Evolutionary conservation across 2,113 vertebrate species (phyloP), one percentile per base, ranked within the genome.

Genomic region (Rhinopomastus cyanomelas): DNA sequence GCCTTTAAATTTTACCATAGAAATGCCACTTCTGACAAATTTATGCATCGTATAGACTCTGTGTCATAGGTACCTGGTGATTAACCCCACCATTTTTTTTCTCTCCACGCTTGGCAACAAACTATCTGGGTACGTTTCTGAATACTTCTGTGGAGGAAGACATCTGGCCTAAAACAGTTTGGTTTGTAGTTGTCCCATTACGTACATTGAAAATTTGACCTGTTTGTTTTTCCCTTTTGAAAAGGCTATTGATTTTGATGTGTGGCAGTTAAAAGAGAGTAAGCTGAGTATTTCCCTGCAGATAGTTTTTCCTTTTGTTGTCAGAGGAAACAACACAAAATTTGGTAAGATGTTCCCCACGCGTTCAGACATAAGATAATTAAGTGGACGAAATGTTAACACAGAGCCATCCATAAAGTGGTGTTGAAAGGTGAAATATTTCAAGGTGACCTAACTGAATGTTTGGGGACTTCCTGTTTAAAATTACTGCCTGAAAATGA

Each of bases 401-500:
- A 0, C 8, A 61, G 36, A 88, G 7, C 21, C 78, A 65, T 52
- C 73, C 29, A 21, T 78, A 72, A 85, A 83, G 61, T 78, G 56
- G 26, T 80, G 34, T 86, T 79, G 77, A 86, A 81, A 91, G 19
- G 18, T 75, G 81, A 49, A 88, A 11, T 69, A 53, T 85, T 69
- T 66, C 68, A 78, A 12, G 49, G 36, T 88, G 39, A 61, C 88
- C 32, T 53, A 57, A 29, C 27, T 52, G 56, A 69, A 48, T 64
- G 37, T 69, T 81, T 79, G 23, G 64, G 30, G 13, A 48, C 60
- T 51, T 64, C 89, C 60, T 85, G 21, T 69, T 94, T 74, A 36
- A 93, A 92, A 85, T 61, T 46, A n/a, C 64, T 85, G 77, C 32
- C 49, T 88, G 61, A 64, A 91, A 89, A 89, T 39, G 17, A 85